Base-by-base conservation (phyloP, 2,888 invertebrate species). In the Melipona beecheii region DNA sequence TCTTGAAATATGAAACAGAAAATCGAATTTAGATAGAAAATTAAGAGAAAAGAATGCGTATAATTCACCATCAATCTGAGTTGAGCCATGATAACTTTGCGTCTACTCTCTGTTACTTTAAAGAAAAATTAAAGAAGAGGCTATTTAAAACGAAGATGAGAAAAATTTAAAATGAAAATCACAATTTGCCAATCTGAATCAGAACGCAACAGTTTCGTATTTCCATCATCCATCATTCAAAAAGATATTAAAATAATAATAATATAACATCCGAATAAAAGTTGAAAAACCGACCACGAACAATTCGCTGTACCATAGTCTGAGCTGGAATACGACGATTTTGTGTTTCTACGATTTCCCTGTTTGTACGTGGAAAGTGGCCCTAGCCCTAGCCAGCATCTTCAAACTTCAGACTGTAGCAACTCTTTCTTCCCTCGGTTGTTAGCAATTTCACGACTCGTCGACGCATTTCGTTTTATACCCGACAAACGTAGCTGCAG, bases 391-490 rank as follows among this genome's bases (percentile, higher is more conserved):
- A 24, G 66, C 43, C 43, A 19, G 19, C 4, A 65, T 21, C 24
- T 36, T 71, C 58, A 11, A 60, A 0, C 4, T 43, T 43, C 27
- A 50, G 19, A 31, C 19, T 19, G n/a, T 19, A 24, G 58, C 31
- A n/a, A 36, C 15, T 49, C 6, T 49, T 3, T 9, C 11, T 13
- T 21, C 4, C 24, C 54, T 54, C 70, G 70, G 54, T 70, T 17
- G 70, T 54, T 54, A 62, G 5, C 27, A 19, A 62, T 62, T 73
- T 62, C 72, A 49, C 60, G 72, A 62, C 21, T 60, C 36, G 15
- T 62, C 65, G 64, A 66, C 31, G 50, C 65, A 17, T 17, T 21
- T 56, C 24, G n/a, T 66, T 43, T 43, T 56, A 43, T n/a, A 0
- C 17, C 56, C n/a, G 19, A 31, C 6, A 60, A 58, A 68, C 60